These are phyloP conservation scores for Petrocephalus schoutedeni DNA, from an alignment of 2,797 vertebrate species.

Conservation along the genomic window DNA sequence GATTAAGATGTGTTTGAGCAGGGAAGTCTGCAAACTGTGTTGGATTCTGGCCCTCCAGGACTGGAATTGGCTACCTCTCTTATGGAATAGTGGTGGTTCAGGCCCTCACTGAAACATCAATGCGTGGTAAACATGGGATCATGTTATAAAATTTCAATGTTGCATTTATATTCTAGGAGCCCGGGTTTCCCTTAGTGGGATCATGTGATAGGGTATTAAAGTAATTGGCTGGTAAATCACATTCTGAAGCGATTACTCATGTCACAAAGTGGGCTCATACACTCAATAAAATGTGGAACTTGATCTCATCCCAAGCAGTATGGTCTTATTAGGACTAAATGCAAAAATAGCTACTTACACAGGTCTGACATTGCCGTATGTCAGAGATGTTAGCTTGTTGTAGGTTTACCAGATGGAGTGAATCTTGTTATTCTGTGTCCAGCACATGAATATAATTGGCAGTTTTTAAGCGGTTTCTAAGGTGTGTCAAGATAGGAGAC, in stretches of 20 bases:
- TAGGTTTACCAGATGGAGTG: background rate
- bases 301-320: slow-evolving; percentile 42
- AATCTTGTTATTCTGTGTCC: background rate
- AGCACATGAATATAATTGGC: background rate
- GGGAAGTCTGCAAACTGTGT: too few relatives aligned
- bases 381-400: background rate
- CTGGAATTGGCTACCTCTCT: too few relatives aligned
- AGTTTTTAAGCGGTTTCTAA: background rate
- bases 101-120: background rate
- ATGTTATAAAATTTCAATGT: background rate
- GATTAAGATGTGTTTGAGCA: too few relatives aligned
- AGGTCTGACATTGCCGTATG: background rate
- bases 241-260: slow-evolving; percentile 41
- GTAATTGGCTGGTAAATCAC: background rate
- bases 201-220: background rate
- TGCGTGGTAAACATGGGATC: background rate
- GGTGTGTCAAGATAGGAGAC: background rate
- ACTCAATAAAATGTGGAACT: slow-evolving; percentile 61
- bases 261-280: slow-evolving; percentile 46
- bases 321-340: slow-evolving; percentile 59
- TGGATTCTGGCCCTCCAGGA: too few relatives aligned
- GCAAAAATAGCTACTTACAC: slow-evolving; percentile 38
- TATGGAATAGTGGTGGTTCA: background rate
- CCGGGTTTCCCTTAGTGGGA: background rate
- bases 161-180: background rate